Percentiles rank a stretch among this genome's conserved stretches.
phyloP scores from a whole-genome alignment of 2,113 vertebrate genomes.

The Falcunculus frontatus region DNA sequence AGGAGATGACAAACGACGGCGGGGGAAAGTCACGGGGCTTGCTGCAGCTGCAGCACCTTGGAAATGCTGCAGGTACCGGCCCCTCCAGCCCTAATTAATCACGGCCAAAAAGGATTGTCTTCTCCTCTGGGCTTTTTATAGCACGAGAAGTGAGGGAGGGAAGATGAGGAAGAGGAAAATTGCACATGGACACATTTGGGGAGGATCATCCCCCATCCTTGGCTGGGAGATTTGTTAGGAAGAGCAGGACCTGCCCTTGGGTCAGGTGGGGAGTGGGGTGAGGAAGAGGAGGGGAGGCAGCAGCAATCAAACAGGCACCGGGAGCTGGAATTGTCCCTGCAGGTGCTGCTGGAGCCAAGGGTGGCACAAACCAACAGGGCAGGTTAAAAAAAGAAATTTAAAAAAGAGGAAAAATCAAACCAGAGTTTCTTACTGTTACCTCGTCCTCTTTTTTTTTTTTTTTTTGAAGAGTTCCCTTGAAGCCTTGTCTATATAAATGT shows the following conservation, averaged over 20 bases:
- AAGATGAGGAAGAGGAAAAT: neutral
- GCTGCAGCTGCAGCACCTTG: constrained; percentile 70
- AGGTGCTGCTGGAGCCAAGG: neutral
- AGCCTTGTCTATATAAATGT: constrained; percentile 39
- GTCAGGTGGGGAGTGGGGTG: accelerated
- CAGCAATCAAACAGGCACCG: neutral
- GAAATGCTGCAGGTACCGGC: constrained; percentile 65
- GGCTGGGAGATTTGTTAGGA: neutral
- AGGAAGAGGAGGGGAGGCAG: neutral
- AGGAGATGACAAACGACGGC: constrained; percentile 80
- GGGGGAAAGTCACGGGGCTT: constrained; percentile 63
- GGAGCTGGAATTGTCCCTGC: neutral
- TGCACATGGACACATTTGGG: neutral
- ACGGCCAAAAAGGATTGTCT: neutral
- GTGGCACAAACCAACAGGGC: neutral
- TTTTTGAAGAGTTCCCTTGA: neutral
- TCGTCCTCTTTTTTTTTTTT: neutral
- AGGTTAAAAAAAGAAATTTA: neutral
- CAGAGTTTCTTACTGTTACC: neutral
- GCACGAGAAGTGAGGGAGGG: accelerated
- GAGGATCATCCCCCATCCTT: neutral
- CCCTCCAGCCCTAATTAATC: constrained; percentile 65
- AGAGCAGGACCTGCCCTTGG: neutral
- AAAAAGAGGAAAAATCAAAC: neutral
- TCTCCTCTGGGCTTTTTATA: neutral